These are phyloP conservation scores for Telmatochromis bifrenatus DNA, from an alignment of 2,113 vertebrate genomes.

Conservation along the genomic window DNA sequence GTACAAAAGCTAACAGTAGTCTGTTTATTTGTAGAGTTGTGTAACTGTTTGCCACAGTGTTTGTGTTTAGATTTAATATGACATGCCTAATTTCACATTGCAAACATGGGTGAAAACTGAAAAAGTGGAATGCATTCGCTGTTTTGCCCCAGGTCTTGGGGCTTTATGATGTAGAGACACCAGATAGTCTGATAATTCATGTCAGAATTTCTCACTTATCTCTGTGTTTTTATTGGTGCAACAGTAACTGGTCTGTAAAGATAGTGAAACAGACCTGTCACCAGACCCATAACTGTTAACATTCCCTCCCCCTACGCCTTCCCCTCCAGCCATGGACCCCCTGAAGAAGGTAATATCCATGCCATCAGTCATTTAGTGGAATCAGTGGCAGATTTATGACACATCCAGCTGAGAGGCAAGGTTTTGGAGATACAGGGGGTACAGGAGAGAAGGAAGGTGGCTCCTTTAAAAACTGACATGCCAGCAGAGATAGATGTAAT, in stretches of 20 bases:
- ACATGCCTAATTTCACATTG: background rate
- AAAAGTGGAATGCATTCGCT: background rate
- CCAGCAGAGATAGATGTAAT: background rate
- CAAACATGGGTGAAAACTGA: background rate
- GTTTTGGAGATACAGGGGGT: slow-evolving; percentile 49
- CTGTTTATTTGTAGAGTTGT: background rate
- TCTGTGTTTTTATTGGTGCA: background rate
- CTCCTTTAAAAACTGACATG: slow-evolving; percentile 12
- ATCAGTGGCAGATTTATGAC: slow-evolving; percentile 70
- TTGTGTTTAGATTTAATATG: background rate
- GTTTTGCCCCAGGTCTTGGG: background rate
- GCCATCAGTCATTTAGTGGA: slow-evolving; percentile 55
- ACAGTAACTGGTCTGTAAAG: background rate
- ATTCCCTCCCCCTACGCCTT: background rate
- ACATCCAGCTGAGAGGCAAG: slow-evolving; percentile 62
- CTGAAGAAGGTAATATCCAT: slow-evolving; percentile 56
- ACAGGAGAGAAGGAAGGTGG: slow-evolving; percentile 4
- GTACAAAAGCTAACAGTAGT: background rate
- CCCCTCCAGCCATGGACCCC: slow-evolving; percentile 36
- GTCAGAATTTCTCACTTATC: background rate
- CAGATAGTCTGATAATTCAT: background rate
- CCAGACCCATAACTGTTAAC: background rate
- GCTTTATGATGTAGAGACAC: background rate
- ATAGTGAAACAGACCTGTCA: background rate
- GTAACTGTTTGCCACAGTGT: background rate